Base-by-base conservation (phyloP, 2,888 invertebrate species). In the Catocala fraxini region DNA sequence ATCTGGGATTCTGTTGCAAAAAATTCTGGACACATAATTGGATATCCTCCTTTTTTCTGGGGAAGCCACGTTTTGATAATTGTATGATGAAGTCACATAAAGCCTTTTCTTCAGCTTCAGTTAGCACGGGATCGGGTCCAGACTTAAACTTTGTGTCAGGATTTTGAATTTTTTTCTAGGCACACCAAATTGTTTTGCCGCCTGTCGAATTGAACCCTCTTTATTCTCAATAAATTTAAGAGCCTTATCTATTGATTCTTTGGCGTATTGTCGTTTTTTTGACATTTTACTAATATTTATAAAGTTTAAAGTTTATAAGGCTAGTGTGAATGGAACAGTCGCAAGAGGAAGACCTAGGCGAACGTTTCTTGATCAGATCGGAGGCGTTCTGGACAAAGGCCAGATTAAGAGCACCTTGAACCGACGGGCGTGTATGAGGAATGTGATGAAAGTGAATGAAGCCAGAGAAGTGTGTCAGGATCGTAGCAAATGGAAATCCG, bases 111-210 rank as follows among this genome's bases (percentile, higher is more conserved):
- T 56, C 56, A n/a, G 33, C 43, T 34, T 56, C 33, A 43, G 56
- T 56, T n/a, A 51, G 6, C 0, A 49, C 42, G 9, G 56, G 56
- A 34, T 49, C 9, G 5, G 56, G 56, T 42, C 51, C 56, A 6
- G 39, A 56, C 15, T 52, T 56, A 60, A 48, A 54, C 13, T 57
- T 64, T 13, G 56, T 49, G 46, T 49, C 45, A 34, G 64, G 64
- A 57, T 60, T 53, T 54, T 51, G 25, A 6, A 58, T 49, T 51
- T 58, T 63, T 51, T 60, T 57, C 60, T 53, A 10, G 64, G 57
- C 39, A 64, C 59, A 10, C 56, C 51, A 56, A 56, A 59, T 56
- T 39, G 11, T 56, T 56, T 59, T 9, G 56, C 56, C 6, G 56
- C 59, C 13, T 56, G 43, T 15, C 56, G 48, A 52, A 59, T 56